Evolutionary conservation across 2,888 invertebrate species (phyloP).

Genomic region (Orchesella flavescens): DNA sequence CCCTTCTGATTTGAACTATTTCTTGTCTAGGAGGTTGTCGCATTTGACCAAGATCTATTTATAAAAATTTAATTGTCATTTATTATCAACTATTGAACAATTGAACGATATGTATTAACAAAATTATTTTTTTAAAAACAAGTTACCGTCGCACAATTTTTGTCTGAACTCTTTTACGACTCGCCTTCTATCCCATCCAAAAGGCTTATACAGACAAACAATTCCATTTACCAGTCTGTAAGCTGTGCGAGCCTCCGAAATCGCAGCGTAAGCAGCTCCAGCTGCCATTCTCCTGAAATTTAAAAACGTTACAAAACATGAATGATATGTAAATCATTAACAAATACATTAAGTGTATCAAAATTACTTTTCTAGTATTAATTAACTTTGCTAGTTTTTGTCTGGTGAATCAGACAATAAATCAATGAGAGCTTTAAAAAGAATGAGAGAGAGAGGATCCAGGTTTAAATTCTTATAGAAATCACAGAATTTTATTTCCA

Average conservation of each 20-base stretch:
- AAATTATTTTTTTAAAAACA: too few species aligned
- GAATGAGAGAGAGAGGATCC: too few species aligned
- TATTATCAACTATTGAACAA: too few species aligned
- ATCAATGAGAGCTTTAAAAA: too few species aligned
- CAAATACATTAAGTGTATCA: too few species aligned
- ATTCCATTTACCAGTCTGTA: slow-evolving; percentile 84
- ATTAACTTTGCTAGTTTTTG: too few species aligned
- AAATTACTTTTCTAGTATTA: too few species aligned
- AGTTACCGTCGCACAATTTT: slow-evolving; percentile 84
- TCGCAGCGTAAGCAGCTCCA: neutral
- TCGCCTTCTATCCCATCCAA: slow-evolving; percentile 75
- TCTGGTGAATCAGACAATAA: too few species aligned
- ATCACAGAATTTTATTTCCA: too few species aligned
- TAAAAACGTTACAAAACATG: too few species aligned
- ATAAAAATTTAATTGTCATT: slow-evolving; percentile 19
- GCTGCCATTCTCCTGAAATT: neutral
- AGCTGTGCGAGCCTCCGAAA: slow-evolving; percentile 74
- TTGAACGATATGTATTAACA: neutral
- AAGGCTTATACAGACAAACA: slow-evolving; percentile 86
- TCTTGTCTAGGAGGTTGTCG: slow-evolving; percentile 78
- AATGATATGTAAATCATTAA: too few species aligned
- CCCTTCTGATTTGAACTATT: slow-evolving; percentile 68
- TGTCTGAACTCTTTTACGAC: slow-evolving; percentile 78
- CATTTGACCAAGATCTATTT: slow-evolving; percentile 83
- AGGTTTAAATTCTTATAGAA: too few species aligned